These are phyloP conservation scores for Cuniculus paca DNA, from an alignment of 2,797 vertebrate genomes.

Conservation along the genomic window DNA sequence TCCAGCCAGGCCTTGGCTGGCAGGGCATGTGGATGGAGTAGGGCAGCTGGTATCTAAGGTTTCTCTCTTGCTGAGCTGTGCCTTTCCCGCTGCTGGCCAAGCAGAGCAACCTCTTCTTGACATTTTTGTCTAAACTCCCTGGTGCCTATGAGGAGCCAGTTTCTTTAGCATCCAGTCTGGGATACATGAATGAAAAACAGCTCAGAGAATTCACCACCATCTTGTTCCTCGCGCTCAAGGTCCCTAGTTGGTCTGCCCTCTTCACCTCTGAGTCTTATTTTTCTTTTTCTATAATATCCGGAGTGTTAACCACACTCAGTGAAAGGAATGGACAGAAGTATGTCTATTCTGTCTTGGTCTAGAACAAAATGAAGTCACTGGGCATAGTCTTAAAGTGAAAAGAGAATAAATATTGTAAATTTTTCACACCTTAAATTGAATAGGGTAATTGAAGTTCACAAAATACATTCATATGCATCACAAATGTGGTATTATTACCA, in stretches of 20 bases:
- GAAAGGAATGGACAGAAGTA: neutral
- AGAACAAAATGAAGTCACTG: neutral
- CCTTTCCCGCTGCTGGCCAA: neutral
- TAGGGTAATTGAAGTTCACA: neutral
- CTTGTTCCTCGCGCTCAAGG: neutral
- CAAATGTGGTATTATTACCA: neutral
- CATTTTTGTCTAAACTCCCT: neutral
- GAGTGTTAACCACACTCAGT: neutral
- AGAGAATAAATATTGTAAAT: neutral
- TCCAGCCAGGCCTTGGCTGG: neutral
- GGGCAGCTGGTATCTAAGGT: neutral
- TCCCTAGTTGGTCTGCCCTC: neutral
- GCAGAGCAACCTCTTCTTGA: neutral
- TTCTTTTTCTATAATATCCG: neutral
- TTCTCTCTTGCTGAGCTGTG: neutral
- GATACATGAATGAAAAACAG: neutral
- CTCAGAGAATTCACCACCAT: neutral
- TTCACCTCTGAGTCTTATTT: neutral
- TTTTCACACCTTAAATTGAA: constrained; percentile 7
- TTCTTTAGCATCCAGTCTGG: neutral
- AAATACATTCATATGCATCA: neutral
- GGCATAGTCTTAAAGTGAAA: constrained; percentile 37
- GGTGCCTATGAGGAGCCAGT: neutral
- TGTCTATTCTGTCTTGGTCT: neutral
- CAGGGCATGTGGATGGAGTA: neutral